A percentile compares a stretch with the other conserved stretches of the same genome.
Conservation (phyloP, 2,113 vertebrate species). For the Gobio gobio region DNA sequence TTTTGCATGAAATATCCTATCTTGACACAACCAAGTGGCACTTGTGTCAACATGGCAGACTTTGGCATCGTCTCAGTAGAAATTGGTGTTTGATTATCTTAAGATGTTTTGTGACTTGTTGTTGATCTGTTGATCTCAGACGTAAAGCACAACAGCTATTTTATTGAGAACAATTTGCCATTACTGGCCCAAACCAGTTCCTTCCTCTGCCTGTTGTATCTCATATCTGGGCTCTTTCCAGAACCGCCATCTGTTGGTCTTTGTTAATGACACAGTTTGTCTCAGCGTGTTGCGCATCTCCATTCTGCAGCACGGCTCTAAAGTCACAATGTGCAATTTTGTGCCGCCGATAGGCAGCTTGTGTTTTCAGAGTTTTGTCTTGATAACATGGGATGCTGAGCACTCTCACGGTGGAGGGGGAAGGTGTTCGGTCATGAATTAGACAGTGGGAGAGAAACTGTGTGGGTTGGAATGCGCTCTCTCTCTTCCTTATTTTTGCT, state of each 20-base stretch:
- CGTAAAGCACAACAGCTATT: conserved; percentile 41
- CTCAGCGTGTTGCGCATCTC: conserved; percentile 35
- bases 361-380: conserved; percentile 42
- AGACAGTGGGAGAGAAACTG: conserved; percentile 40
- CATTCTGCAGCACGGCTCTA: conserved; percentile 41
- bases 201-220: conserved; percentile 52
- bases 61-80: background rate
- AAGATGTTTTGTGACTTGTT: background rate
- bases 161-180: conserved; percentile 56
- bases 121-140: background rate
- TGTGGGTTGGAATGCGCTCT: conserved; percentile 31
- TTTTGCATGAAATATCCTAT: background rate
- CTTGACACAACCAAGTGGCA: background rate
- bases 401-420: conserved; percentile 6
- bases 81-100: background rate
- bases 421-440: background rate
- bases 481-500: background rate
- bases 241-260: conserved; percentile 60
- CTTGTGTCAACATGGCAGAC: background rate
- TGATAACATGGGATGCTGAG: conserved; percentile 26
- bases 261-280: conserved; percentile 61
- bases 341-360: conserved; percentile 44
- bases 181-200: conserved; percentile 56
- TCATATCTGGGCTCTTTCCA: conserved; percentile 59
- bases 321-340: conserved; percentile 52